A percentile compares a stretch with the other conserved stretches of the same genome.
Evolutionary conservation across 1,140 invertebrate genomes (phyloP).

Genomic region (Aphaenogaster ashmeadi): DNA sequence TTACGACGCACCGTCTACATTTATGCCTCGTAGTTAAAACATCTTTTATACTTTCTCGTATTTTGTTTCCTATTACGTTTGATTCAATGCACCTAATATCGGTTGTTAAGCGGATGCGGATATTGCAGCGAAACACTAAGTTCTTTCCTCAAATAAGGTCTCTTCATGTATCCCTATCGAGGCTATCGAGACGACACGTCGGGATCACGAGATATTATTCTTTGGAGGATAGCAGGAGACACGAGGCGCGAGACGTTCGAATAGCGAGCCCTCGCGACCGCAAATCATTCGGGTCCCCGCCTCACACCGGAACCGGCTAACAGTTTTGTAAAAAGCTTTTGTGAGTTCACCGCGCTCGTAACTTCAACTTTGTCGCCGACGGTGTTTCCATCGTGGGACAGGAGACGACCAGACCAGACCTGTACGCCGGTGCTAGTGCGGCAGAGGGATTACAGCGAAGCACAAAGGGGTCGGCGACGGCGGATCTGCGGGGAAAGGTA

Average conservation of each 20-base stretch:
- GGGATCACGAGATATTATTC: conserved; percentile 68
- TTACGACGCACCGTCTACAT: background rate
- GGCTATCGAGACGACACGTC: conserved; percentile 45
- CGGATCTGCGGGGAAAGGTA: conserved; percentile 37
- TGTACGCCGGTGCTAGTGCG: conserved; percentile 54
- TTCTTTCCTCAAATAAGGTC: background rate
- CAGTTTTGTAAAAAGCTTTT: conserved; percentile 83
- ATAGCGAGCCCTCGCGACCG: conserved; percentile 52
- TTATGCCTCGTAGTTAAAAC: background rate
- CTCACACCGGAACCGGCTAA: conserved; percentile 66
- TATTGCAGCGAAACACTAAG: background rate
- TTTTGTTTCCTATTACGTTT: background rate
- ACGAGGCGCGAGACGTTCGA: conserved; percentile 60
- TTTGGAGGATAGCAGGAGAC: conserved; percentile 65
- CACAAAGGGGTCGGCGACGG: conserved; percentile 66
- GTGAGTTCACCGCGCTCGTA: conserved; percentile 80
- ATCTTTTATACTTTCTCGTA: background rate
- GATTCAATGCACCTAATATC: background rate
- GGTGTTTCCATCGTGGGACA: conserved; percentile 73
- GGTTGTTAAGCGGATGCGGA: background rate
- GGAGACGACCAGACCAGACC: conserved; percentile 67
- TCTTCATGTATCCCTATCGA: conserved; percentile 29
- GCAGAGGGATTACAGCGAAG: conserved; percentile 58
- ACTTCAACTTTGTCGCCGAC: conserved; percentile 81
- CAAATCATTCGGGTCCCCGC: conserved; percentile 68